A percentile compares a stretch with the other conserved stretches of the same genome.
These are phyloP conservation scores for Climacteris rufus DNA, from an alignment of 2,113 vertebrate genomes.

Conservation along the genomic window DNA sequence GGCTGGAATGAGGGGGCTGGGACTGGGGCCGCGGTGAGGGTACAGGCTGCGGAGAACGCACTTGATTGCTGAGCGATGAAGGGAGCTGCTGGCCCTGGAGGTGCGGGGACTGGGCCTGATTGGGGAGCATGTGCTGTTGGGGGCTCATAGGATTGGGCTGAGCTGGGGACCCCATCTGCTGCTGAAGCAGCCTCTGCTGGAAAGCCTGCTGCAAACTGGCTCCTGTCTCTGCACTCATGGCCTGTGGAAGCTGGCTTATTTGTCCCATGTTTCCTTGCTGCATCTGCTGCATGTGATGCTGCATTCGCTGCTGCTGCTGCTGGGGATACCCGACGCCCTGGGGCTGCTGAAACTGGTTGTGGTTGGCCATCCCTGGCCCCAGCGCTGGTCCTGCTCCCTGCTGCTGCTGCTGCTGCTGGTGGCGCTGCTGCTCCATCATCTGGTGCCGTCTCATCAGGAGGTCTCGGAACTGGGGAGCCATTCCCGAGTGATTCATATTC, in stretches of 20 bases:
- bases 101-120: conserved; percentile 84
- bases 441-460: conserved; percentile 85
- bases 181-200: conserved; percentile 87
- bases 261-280: conserved; percentile 81
- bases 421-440: conserved; percentile 81
- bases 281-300: conserved; percentile 83
- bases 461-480: conserved; percentile 87
- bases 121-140: conserved; percentile 82
- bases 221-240: conserved; percentile 78
- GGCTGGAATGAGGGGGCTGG: conserved; percentile 85
- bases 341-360: conserved; percentile 88
- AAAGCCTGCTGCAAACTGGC: conserved; percentile 85
- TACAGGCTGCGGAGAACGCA: conserved; percentile 93
- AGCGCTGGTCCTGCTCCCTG: conserved; percentile 64
- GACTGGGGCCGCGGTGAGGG: conserved; percentile 87
- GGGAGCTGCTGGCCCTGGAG: conserved; percentile 89
- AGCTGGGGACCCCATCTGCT: conserved; percentile 87
- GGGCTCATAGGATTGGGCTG: conserved; percentile 84
- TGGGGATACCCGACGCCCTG: conserved; percentile 80
- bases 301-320: conserved; percentile 78
- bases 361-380: conserved; percentile 81
- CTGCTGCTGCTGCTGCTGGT: conserved; percentile 78
- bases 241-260: conserved; percentile 78
- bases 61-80: conserved; percentile 90
- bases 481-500: conserved; percentile 79